Conservation (phyloP, 2,888 invertebrate species). For the Argyra leucocephala region DNA sequence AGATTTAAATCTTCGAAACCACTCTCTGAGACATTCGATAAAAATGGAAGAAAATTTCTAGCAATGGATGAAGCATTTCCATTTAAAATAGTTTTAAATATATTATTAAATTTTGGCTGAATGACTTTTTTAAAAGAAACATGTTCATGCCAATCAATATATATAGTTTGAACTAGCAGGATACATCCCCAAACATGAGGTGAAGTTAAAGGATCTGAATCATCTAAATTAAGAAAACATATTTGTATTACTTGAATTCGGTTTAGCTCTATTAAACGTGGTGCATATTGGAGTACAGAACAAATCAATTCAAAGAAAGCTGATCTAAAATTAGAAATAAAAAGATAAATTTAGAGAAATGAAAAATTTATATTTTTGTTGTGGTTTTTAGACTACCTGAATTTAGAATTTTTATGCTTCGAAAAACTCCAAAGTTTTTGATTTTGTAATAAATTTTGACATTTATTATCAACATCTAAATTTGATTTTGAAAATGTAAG, state of each 20-base stretch:
- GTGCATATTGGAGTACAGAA: constrained; percentile 51
- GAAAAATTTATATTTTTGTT: not conserved
- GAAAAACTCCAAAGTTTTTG: constrained; percentile 64
- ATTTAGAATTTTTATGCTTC: constrained; percentile 47
- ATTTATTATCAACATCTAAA: constrained; percentile 45
- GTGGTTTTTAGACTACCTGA: constrained; percentile 31
- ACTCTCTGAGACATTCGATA: constrained; percentile 50
- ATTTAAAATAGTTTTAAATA: constrained; percentile 62
- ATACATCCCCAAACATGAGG: constrained; percentile 66
- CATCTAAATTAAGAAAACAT: constrained; percentile 57
- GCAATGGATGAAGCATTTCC: constrained; percentile 65
- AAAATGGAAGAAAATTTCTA: constrained; percentile 64
- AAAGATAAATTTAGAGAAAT: no score
- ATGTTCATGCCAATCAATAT: constrained; percentile 45
- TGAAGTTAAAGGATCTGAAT: constrained; percentile 57
- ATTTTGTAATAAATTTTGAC: constrained; percentile 50
- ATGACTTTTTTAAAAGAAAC: constrained; percentile 66
- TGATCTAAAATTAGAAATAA: constrained; percentile 34
- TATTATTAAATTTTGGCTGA: constrained; percentile 57
- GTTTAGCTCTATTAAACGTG: constrained; percentile 47
- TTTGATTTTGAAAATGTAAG: constrained; percentile 47
- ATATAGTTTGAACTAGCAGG: constrained; percentile 51
- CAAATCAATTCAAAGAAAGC: constrained; percentile 63
- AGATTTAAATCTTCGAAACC: constrained; percentile 29
- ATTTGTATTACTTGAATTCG: constrained; percentile 50